Conservation (phyloP, 2,888 invertebrate species). For the Pimpla rufipes region DNA sequence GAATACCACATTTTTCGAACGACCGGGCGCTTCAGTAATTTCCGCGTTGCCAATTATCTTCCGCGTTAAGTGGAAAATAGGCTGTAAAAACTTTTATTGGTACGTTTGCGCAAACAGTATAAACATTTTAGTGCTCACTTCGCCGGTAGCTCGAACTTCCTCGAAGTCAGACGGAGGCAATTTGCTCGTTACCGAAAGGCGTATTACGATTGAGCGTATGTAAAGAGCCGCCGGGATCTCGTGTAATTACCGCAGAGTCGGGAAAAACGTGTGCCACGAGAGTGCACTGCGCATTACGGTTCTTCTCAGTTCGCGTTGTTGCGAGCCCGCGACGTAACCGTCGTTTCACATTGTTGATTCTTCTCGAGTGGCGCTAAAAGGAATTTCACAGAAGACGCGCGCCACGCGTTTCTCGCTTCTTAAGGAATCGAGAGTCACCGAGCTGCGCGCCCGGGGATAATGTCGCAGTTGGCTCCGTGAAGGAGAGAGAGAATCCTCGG, state of each 20-base stretch:
- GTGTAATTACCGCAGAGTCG: not conserved
- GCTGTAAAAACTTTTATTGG: not conserved
- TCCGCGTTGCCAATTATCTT: not conserved
- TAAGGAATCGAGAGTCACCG: conserved; percentile 17
- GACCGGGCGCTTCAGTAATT: not conserved
- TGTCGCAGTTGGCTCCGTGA: not conserved
- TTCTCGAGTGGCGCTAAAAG: conserved; percentile 27
- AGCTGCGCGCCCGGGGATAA: not conserved
- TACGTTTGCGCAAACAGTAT: not conserved
- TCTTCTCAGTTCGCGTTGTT: not conserved
- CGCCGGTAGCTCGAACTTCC: not conserved
- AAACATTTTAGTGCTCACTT: conserved; percentile 1
- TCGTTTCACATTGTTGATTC: conserved; percentile 58
- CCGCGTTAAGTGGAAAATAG: not conserved
- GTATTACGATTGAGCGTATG: conserved; percentile 22
- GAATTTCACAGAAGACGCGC: conserved; percentile 5
- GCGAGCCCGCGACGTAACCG: conserved; percentile 36
- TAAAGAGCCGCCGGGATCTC: conserved; percentile 10
- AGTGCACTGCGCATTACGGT: conserved; percentile 3
- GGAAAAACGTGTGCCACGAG: conserved; percentile 8
- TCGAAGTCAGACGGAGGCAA: not conserved
- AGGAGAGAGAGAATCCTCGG: conserved; percentile 25
- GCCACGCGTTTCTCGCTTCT: conserved; percentile 5
- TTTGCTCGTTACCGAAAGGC: conserved; percentile 20
- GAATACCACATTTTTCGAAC: too few species aligned